A percentile compares a stretch with the other conserved stretches of the same genome.
Conservation (phyloP, 1,140 invertebrate genomes). For the Octopus sinensis region DNA sequence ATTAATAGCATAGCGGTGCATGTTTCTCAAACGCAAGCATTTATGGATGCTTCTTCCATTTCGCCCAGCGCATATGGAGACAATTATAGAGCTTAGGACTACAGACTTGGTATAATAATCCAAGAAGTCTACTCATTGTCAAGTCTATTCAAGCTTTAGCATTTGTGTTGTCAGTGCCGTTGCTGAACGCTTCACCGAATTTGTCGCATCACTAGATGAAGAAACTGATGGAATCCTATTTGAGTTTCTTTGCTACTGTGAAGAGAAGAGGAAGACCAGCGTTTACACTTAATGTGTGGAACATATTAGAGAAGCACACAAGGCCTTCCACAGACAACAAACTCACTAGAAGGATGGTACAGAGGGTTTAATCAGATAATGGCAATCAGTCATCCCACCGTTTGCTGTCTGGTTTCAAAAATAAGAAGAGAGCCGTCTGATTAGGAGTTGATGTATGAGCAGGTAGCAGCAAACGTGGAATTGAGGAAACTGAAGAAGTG, state of each 20-base stretch:
- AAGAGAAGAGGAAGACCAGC: background rate
- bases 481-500: slow-evolving; percentile 8
- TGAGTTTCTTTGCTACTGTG: too few relatives aligned
- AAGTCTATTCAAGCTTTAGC: too few relatives aligned
- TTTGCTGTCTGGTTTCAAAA: slow-evolving; percentile 4
- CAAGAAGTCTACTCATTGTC: too few relatives aligned
- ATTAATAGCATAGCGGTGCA: slow-evolving; percentile 2
- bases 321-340: background rate
- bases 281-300: too few relatives aligned
- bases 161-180: too few relatives aligned
- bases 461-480: background rate
- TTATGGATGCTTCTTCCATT: slow-evolving; percentile 1
- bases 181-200: too few relatives aligned
- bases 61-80: background rate
- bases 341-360: background rate
- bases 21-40: slow-evolving; percentile 9
- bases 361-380: background rate
- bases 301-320: too few relatives aligned
- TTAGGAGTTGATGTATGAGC: background rate
- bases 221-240: too few relatives aligned
- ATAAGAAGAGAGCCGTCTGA: background rate
- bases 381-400: background rate
- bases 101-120: too few relatives aligned
- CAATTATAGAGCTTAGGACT: background rate
- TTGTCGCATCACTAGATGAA: too few relatives aligned